A percentile compares a stretch with the other conserved stretches of the same genome.
phyloP scores from a whole-genome alignment of 2,797 vertebrate species.

The Alca torda region DNA sequence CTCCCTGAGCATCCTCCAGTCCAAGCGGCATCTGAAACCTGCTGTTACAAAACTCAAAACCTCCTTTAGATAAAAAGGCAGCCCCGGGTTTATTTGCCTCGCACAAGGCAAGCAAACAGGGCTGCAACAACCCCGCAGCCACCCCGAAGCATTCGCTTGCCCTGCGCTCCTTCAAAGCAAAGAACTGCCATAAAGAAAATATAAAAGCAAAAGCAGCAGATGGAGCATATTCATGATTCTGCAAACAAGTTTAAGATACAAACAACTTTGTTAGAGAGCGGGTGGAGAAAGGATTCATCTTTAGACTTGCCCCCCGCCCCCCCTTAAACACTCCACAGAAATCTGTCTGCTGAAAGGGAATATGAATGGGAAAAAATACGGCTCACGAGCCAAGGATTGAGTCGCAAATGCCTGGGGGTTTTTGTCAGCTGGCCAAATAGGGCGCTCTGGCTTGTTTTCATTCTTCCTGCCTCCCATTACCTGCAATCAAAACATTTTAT shows the following conservation, averaged over 20 bases:
- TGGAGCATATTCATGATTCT: neutral
- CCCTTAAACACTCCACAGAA: conserved; percentile 32
- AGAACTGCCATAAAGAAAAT: neutral
- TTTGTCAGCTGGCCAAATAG: conserved; percentile 66
- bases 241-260: neutral
- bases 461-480: conserved; percentile 25
- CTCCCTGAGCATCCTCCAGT: neutral
- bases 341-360: conserved; percentile 62
- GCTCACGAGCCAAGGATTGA: conserved; percentile 52
- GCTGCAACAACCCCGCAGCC: neutral
- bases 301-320: neutral
- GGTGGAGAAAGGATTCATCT: conserved; percentile 32
- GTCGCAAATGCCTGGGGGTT: conserved; percentile 55
- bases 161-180: neutral
- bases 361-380: conserved; percentile 70
- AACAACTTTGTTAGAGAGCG: neutral
- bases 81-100: neutral
- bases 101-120: neutral
- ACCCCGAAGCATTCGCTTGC: neutral
- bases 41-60: neutral
- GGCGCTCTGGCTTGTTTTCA: conserved; percentile 41
- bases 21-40: neutral
- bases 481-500: conserved; percentile 13
- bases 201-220: neutral
- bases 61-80: neutral